Evolutionary conservation across 2,888 invertebrate genomes (phyloP), one percentile per base, ranked within the genome.

Genomic region (Nemapogon koenigi): DNA sequence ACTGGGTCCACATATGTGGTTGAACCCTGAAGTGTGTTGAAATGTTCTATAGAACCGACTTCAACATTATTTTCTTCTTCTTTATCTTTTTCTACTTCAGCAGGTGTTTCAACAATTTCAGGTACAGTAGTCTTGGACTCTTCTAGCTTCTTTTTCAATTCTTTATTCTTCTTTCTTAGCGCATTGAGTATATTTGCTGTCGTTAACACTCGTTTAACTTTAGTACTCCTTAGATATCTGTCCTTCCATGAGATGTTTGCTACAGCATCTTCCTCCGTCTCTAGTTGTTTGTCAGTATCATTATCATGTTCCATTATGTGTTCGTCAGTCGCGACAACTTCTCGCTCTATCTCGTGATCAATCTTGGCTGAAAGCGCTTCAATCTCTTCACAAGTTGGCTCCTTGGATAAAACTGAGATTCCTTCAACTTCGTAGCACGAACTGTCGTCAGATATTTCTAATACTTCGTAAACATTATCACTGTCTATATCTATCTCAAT

Each of bases 161-260:
- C 65, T 48, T 55, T 75, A 45, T 83, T 82, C 52, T 84, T 84
- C 48, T 83, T 83, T 42, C 85, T 63, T n/a, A 85, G 57, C 13
- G 83, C 82, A 45, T 84, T 85, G 1, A 83, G 61, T 29, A 85
- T 67, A 30, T 80, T 80, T 0, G 85, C 72, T 1, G 80, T 73
- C 0, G 69, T 75, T 13, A 85, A 51, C 1, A 85, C 83, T 47
- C 60, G 80, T 50, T 78, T 83, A 0, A 85, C 85, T 58, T 84
- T 84, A 10, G 65, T 76, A 44, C 85, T 85, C 8, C 68, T 80
- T 30, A 85, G 57, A 53, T 84, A 85, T 31, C 85, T 64, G 29
- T 81, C 72, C 51, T 81, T 83, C 85, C 85, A 85, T 0, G 84
- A 83, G 25, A 66, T 49, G 10, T 53, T 48, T 37, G 56, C 54